A percentile compares a stretch with the other conserved stretches of the same genome.
phyloP scores from a whole-genome alignment of 2,113 vertebrate species.

The Grammomys dolichurus region DNA sequence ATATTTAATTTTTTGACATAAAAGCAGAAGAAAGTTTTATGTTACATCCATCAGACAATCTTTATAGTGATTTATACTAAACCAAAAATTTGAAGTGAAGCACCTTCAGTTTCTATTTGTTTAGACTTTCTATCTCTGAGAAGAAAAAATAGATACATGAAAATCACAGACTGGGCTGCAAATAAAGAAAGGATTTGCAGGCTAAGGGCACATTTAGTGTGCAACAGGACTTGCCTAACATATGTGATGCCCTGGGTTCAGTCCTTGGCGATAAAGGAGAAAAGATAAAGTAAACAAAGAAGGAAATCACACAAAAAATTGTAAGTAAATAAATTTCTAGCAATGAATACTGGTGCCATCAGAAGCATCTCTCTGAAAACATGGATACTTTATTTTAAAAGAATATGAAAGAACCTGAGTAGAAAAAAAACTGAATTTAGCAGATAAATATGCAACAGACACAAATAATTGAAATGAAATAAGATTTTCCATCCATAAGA shows the following conservation, averaged over 20 bases:
- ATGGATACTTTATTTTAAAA: neutral
- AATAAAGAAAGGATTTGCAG: neutral
- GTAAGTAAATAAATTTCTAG: neutral
- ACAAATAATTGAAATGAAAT: neutral
- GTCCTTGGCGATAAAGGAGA: neutral
- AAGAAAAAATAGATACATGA: neutral
- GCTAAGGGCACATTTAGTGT: neutral
- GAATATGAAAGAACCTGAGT: neutral
- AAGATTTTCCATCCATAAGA: neutral
- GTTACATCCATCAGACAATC: neutral
- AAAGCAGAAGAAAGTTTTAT: neutral
- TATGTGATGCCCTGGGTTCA: neutral
- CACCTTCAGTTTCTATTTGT: neutral
- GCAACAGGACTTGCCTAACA: neutral
- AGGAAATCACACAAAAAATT: neutral
- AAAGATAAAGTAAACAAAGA: neutral
- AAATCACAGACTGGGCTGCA: neutral
- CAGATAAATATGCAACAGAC: neutral
- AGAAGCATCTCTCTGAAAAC: slow-evolving; percentile 2
- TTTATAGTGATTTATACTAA: neutral
- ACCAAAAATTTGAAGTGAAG: neutral
- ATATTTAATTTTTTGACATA: neutral
- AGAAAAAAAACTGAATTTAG: slow-evolving; percentile 3
- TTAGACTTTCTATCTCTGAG: neutral
- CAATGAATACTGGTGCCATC: neutral